Evolutionary conservation across 2,113 vertebrate species (phyloP), one percentile per base, ranked within the genome.

Genomic region (Sminthopsis crassicaudata): DNA sequence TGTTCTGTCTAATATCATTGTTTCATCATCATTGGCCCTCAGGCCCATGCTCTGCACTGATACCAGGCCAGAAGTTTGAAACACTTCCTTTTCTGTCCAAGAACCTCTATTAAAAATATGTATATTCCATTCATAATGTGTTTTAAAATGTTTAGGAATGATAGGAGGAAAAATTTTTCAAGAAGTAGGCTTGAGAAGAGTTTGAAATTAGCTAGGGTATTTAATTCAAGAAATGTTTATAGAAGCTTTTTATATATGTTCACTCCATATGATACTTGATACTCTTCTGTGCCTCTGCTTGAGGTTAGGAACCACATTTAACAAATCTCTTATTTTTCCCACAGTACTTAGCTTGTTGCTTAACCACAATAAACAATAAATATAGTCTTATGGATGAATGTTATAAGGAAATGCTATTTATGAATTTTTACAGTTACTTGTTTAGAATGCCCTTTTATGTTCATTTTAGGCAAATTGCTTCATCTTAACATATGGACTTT

Each of bases 381-480:
- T 84, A 84, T 23, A 84, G 22, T 42, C 67, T 23, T 76, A n/a
- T 16, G 52, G 25, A 67, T 42, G 22, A 52, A 26, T 52, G 16
- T 36, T 26, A 7, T n/a, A 42, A 84, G 60, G 2, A 92, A 52
- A 52, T 84, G 25, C 30, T 52, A 3, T 48, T 50, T 92, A 22
- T 25, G 16, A 67, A 42, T 53, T 92, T 92, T 96, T 94, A 92
- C 90, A 89, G 46, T n/a, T 76, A 76, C 16, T 76, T 76, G 36
- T 95, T 96, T 96, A 5, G 60, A 53, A 36, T 96, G 36, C 23
- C 46, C 2, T 90, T 95, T 95, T 95, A 2, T 93, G 7, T 92
- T 94, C 12, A 88, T 94, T 92, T 95, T 84, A 14, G 57, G 93
- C 94, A 91, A 91, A 95, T 46, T n/a, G 67, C 10, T 94, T 22